Evolutionary conservation across 2,797 vertebrate genomes (phyloP).

Genomic region (Molothrus ater): DNA sequence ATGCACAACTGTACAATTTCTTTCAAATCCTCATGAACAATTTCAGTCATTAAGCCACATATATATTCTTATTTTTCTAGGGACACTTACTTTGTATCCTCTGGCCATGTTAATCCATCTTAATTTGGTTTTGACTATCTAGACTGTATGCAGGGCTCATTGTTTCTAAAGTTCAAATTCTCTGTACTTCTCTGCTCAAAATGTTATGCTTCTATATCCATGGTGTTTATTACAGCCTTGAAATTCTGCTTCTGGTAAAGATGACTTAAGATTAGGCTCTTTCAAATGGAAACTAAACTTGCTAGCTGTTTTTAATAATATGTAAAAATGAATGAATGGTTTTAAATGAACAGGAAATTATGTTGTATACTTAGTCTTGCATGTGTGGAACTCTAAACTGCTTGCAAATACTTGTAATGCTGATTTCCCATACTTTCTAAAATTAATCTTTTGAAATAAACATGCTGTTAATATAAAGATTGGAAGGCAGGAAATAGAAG

Average conservation of each 20-base stretch:
- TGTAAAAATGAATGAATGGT: neutral
- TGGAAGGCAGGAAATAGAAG: neutral
- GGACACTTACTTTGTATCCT: neutral
- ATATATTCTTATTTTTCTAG: neutral
- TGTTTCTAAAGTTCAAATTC: neutral
- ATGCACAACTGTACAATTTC: neutral
- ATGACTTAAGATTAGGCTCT: neutral
- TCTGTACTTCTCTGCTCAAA: neutral
- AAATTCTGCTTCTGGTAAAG: neutral
- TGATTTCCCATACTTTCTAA: neutral
- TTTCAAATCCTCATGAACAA: neutral
- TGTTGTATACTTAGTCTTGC: neutral
- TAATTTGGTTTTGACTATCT: neutral
- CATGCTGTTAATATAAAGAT: neutral
- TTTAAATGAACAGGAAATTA: slow-evolving; percentile 16
- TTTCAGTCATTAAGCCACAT: neutral
- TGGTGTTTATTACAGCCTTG: neutral
- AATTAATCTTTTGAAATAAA: slow-evolving; percentile 23
- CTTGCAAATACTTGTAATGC: neutral
- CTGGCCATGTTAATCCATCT: neutral
- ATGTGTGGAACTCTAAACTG: neutral
- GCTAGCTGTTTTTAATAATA: neutral
- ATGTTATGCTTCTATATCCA: neutral
- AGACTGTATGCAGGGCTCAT: neutral
- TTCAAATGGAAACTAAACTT: neutral